phyloP scores from a whole-genome alignment of 2,113 vertebrate species.

The Gopherus evgoodei region DNA sequence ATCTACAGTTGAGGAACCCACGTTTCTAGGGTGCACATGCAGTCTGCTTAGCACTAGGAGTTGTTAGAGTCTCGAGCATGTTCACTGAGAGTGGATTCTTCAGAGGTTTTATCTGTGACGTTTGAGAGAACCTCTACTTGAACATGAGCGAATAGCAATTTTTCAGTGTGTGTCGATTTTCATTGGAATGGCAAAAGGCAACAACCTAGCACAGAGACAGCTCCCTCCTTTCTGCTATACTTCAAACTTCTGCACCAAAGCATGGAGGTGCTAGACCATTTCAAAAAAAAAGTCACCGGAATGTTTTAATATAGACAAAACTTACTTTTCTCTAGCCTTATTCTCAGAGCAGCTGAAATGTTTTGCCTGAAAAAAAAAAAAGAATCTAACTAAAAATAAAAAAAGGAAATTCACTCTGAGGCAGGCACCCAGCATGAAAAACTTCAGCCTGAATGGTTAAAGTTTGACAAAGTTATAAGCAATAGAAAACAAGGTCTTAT shows the following conservation, averaged over 20 bases:
- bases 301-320: slow-evolving; percentile 51
- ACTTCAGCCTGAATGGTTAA: background rate
- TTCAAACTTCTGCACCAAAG: background rate
- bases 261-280: slow-evolving; percentile 55
- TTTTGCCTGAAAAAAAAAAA: background rate
- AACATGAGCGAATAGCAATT: slow-evolving; percentile 28
- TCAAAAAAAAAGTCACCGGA: slow-evolving; percentile 61
- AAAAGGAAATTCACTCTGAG: background rate
- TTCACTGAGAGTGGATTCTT: slow-evolving; percentile 43
- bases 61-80: slow-evolving; percentile 15
- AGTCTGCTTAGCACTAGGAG: slow-evolving; percentile 34
- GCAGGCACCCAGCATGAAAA: background rate
- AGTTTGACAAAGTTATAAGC: background rate
- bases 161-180: background rate
- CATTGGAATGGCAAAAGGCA: background rate
- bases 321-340: slow-evolving; percentile 15
- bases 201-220: background rate
- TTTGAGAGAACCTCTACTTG: background rate
- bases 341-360: slow-evolving; percentile 35
- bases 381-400: background rate
- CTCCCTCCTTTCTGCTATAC: background rate
- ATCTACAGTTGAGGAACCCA: background rate
- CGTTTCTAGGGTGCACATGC: background rate
- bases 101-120: slow-evolving; percentile 31
- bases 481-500: background rate